Evolutionary conservation across 2,888 invertebrate species (phyloP).

Genomic region (Drepanosiphum platanoidis): DNA sequence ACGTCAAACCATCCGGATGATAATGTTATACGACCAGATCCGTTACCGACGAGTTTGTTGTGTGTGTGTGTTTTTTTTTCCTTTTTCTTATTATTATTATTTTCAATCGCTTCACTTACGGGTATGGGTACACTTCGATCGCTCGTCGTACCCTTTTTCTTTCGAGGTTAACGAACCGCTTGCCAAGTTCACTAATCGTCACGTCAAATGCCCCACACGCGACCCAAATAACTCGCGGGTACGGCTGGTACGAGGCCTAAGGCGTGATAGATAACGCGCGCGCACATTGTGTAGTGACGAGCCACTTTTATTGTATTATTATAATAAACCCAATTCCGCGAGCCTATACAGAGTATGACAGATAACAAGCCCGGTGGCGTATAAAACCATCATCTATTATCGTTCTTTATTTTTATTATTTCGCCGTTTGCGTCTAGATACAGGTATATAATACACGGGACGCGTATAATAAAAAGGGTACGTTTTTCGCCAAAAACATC

Average conservation of each 20-base stretch:
- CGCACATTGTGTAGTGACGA: neutral
- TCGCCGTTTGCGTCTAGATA: neutral
- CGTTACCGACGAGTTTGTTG: conserved; percentile 56
- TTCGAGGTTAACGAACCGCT: conserved; percentile 53
- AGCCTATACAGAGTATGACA: neutral
- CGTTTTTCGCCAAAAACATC: neutral
- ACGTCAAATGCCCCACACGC: conserved; percentile 1
- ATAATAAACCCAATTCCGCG: neutral
- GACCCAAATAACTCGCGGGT: conserved; percentile 4
- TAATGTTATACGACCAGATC: conserved; percentile 56
- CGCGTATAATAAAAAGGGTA: neutral
- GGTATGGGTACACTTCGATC: too few species aligned
- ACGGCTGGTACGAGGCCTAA: neutral
- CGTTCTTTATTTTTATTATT: neutral
- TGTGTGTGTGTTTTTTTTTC: too few species aligned
- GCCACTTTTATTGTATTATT: neutral
- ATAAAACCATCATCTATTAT: neutral
- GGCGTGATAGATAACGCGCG: too few species aligned
- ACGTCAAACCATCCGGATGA: conserved; percentile 55
- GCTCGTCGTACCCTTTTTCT: neutral
- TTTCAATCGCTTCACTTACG: conserved; percentile 17
- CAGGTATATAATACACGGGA: too few species aligned
- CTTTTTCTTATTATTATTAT: conserved; percentile 54
- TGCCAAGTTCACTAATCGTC: conserved; percentile 23
- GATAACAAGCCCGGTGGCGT: neutral